phyloP scores from a whole-genome alignment of 2,797 vertebrate genomes.

The Parauchenoglanis punctatus region DNA sequence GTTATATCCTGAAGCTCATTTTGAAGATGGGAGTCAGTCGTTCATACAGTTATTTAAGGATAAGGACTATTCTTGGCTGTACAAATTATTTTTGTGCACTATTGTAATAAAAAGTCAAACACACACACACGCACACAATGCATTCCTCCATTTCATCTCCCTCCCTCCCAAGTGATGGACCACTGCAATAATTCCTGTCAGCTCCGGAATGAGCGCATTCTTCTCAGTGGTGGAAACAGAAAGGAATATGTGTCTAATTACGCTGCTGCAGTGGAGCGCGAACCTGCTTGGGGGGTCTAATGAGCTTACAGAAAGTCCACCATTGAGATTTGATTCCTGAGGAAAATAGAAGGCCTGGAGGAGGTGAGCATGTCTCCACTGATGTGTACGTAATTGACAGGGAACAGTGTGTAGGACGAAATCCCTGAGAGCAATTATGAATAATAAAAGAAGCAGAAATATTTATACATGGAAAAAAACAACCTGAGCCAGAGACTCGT shows the following conservation, averaged over 20 bases:
- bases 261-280: conserved; percentile 71
- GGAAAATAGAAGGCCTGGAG: conserved; percentile 61
- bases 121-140: conserved; percentile 12
- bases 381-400: conserved; percentile 79
- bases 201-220: conserved; percentile 69
- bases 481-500: conserved; percentile 57
- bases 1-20: not conserved
- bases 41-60: not conserved
- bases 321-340: conserved; percentile 78
- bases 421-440: conserved; percentile 72
- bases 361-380: conserved; percentile 75
- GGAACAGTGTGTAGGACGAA: conserved; percentile 64
- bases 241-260: conserved; percentile 75
- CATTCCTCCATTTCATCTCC: conserved; percentile 57
- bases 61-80: not conserved
- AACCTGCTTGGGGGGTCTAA: conserved; percentile 75
- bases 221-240: conserved; percentile 56
- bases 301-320: conserved; percentile 78
- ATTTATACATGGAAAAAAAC: conserved; percentile 60
- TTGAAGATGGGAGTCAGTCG: not conserved
- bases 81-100: not conserved
- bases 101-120: conserved; percentile 8
- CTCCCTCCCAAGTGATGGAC: conserved; percentile 70
- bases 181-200: conserved; percentile 78
- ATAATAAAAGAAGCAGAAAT: conserved; percentile 70